Evolutionary conservation across 2,888 invertebrate species (phyloP), one percentile per base, ranked within the genome.

Genomic region (Polymixis flavicincta): DNA sequence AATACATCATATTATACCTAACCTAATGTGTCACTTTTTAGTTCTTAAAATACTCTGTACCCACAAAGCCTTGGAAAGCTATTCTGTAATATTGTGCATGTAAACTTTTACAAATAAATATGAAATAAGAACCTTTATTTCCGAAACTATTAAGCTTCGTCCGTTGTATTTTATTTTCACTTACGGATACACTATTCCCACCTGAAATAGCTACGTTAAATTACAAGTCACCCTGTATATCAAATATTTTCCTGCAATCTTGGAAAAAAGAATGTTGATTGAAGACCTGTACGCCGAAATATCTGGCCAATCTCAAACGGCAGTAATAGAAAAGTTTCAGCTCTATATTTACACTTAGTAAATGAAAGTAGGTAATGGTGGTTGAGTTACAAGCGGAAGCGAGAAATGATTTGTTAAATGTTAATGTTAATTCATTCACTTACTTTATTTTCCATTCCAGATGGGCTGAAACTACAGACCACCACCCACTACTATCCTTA

Each of bases 281-380:
- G 88, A 86, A 75, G 77, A 85, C 84, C 76, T 79, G 75, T 87
- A 88, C 79, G 85, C 88, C 86, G 85, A 92, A 91, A 90, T 89
- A 88, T 90, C 89, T 89, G 89, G 89, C 88, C 91, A 90, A 91
- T 92, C 87, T 91, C 90, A 92, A 92, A 93, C 89, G 92, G 89
- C 87, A 89, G 91, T 92, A 93, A 94, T 92, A 92, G 92, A 92
- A 93, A 93, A 92, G 90, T 92, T 92, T 90, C 90, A 87, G 89
- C 85, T 85, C 86, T 89, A 90, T 93, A 92, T 94, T 94, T 93
- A 92, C 93, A 85, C 78, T 93, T 90, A 90, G 89, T 91, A 93
- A 93, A 94, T 92, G 92, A 93, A 92, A 92, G 89, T 90, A 87
- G 85, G 86, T 84, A 79, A 55, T 60, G 71, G 19, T 82, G 85